Evolutionary conservation across 2,797 vertebrate species (phyloP).

Genomic region (Prionace glauca): DNA sequence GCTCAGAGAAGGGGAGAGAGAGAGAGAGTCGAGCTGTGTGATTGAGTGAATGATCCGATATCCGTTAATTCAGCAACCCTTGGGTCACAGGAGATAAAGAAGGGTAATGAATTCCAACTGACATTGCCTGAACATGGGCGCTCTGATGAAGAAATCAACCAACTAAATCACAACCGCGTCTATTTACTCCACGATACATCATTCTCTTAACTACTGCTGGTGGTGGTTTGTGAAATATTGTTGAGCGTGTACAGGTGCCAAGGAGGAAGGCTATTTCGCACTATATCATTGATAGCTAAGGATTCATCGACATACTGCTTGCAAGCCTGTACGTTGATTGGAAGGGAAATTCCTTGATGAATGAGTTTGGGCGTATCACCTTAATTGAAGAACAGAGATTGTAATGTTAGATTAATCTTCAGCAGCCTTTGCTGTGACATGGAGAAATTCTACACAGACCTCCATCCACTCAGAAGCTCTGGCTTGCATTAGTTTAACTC

Average conservation of each 20-base stretch:
- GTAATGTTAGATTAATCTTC: constrained; percentile 9
- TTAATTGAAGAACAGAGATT: constrained; percentile 17
- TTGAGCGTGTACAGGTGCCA: neutral
- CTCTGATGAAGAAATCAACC: neutral
- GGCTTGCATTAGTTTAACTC: no score
- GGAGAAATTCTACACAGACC: neutral
- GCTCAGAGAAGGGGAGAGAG: neutral
- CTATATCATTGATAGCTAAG: neutral
- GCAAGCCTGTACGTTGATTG: neutral
- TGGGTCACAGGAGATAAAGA: neutral
- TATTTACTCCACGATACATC: neutral
- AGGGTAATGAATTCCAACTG: neutral
- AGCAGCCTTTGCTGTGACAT: neutral
- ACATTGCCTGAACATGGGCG: neutral
- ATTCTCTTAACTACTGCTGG: neutral
- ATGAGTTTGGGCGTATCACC: neutral
- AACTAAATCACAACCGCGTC: neutral
- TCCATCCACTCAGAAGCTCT: neutral
- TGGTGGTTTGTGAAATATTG: neutral
- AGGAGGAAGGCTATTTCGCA: neutral
- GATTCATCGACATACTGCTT: neutral
- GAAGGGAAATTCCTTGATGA: neutral
- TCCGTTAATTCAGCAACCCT: neutral
- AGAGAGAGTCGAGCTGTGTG: neutral
- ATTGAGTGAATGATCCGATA: neutral